Evolutionary conservation across 1,140 invertebrate genomes (phyloP).

Genomic region (Acyrthosiphon pisum): DNA sequence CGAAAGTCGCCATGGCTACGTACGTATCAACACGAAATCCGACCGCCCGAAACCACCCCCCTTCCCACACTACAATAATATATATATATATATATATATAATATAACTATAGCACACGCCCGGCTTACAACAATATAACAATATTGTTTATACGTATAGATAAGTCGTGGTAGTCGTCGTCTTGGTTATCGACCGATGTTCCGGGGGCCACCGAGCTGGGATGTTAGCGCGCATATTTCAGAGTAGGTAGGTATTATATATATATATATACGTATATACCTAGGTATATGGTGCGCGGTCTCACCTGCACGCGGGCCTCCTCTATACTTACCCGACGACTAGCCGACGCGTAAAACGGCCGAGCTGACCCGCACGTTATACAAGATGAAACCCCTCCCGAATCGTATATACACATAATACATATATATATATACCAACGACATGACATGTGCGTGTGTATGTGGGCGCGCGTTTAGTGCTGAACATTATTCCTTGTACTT

Average conservation of each 20-base stretch:
- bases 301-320: slow-evolving; percentile 34
- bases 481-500: neutral
- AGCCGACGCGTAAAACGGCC: neutral
- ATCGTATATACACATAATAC: no score
- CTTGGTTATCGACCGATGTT: slow-evolving; percentile 51
- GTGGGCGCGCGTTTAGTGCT: neutral
- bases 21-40: slow-evolving; percentile 52
- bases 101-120: no score
- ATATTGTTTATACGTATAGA: neutral
- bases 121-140: neutral
- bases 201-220: neutral
- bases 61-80: neutral
- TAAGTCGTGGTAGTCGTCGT: slow-evolving; percentile 17
- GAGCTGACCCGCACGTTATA: slow-evolving; percentile 27
- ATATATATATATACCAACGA: no score
- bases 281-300: neutral
- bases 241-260: neutral
- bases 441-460: no score
- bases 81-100: no score
- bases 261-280: no score
- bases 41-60: neutral
- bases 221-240: neutral
- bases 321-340: neutral
- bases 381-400: slow-evolving; percentile 47
- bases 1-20: slow-evolving; percentile 45